These are phyloP conservation scores for Plusia festucae DNA, from an alignment of 2,888 invertebrate species.

Conservation along the genomic window DNA sequence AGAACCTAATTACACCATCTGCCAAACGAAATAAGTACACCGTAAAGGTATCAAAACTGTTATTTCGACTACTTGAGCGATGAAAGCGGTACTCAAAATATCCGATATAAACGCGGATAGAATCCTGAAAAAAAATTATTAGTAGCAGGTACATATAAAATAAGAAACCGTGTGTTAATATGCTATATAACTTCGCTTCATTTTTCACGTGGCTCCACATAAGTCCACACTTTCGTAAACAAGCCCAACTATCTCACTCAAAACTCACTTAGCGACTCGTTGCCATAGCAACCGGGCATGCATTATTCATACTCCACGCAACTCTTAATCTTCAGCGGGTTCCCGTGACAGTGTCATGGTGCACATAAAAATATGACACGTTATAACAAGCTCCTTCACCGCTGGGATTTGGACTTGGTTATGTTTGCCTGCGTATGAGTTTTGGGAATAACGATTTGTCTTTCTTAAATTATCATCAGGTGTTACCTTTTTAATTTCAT, in stretches of 20 bases:
- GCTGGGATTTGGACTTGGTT: conserved; percentile 25
- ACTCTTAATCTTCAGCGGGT: conserved; percentile 58
- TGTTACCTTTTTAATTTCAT: background rate
- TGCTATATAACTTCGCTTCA: background rate
- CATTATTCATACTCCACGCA: conserved; percentile 72
- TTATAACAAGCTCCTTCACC: conserved; percentile 63
- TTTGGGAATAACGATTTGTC: background rate
- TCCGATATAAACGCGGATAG: too few species aligned
- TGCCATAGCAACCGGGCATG: conserved; percentile 65
- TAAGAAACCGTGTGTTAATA: background rate
- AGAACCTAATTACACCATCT: background rate
- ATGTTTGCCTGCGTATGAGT: background rate
- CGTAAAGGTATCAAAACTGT: too few species aligned
- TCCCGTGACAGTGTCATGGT: conserved; percentile 40
- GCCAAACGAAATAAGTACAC: background rate
- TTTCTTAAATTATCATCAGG: background rate
- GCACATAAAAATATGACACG: conserved; percentile 63
- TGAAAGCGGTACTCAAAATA: too few species aligned
- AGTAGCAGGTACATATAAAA: background rate
- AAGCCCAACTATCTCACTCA: conserved; percentile 53
- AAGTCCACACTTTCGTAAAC: conserved; percentile 22
- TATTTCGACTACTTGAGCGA: too few species aligned
- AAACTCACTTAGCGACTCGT: conserved; percentile 61
- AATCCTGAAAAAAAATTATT: too few species aligned
- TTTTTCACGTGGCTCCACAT: conserved; percentile 2